These are phyloP conservation scores for Stenotaenia linearis DNA, from an alignment of 2,888 invertebrate genomes.

Conservation along the genomic window DNA sequence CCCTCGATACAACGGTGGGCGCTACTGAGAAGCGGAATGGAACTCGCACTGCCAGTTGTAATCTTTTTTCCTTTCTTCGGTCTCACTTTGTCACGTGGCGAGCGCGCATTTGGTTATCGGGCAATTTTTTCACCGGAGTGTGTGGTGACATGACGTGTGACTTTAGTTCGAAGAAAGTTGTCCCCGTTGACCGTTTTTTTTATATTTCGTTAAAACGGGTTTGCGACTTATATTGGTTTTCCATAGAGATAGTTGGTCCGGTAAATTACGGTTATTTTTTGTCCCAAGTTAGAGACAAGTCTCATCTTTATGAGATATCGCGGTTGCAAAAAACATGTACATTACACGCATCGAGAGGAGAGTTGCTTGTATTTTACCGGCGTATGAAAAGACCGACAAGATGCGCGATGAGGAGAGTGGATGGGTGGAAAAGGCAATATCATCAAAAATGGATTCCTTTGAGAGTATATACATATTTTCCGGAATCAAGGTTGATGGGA, in stretches of 20 bases:
- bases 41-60: not conserved
- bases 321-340: not conserved
- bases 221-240: not conserved
- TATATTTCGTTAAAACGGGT: not conserved
- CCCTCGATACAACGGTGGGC: not conserved
- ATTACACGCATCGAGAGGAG: not conserved
- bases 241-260: not conserved
- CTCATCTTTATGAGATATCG: slow-evolving; percentile 4
- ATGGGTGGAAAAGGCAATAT: not conserved
- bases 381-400: not conserved
- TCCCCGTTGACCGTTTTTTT: not conserved
- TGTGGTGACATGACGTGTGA: not conserved
- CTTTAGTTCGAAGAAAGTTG: not conserved
- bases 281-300: not conserved
- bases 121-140: not conserved
- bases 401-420: not conserved
- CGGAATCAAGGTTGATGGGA: not conserved
- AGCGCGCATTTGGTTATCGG: not conserved
- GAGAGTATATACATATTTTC: not conserved
- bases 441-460: not conserved
- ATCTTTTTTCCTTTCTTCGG: not conserved
- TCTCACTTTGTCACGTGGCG: not conserved
- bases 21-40: not conserved
- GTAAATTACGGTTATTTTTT: not conserved
- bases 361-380: not conserved